A percentile compares a stretch with the other conserved stretches of the same genome.
phyloP scores from a whole-genome alignment of 2,797 vertebrate species.

The Clarias platycephalus region DNA sequence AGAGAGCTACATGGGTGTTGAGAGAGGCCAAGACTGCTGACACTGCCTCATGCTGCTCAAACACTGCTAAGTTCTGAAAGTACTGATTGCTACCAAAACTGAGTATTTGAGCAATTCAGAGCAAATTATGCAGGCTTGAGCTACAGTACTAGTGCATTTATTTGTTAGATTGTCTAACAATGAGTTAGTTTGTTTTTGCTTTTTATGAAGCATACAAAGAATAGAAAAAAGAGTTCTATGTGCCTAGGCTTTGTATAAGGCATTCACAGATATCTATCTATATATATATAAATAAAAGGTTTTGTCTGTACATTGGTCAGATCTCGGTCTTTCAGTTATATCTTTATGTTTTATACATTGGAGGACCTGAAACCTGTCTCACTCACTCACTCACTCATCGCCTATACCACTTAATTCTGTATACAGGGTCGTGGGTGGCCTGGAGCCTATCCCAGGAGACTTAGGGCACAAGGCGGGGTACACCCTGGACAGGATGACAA shows the following conservation, averaged over 20 bases:
- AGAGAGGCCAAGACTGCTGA: constrained; percentile 39
- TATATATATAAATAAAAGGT: too few relatives aligned
- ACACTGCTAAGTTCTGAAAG: constrained; percentile 36
- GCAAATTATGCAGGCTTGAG: not conserved
- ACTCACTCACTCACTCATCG: too few relatives aligned
- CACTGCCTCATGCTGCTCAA: constrained; percentile 34
- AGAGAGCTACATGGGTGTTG: constrained; percentile 15
- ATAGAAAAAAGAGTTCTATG: not conserved
- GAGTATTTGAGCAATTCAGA: not conserved
- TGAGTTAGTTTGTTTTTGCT: not conserved
- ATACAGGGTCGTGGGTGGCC: too few relatives aligned
- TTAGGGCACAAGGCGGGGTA: too few relatives aligned
- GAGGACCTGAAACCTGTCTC: too few relatives aligned
- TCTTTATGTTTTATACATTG: too few relatives aligned
- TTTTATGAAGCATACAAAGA: too few relatives aligned
- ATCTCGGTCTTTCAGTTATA: too few relatives aligned
- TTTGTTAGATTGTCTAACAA: not conserved
- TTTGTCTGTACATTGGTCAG: too few relatives aligned
- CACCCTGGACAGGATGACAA: too few relatives aligned
- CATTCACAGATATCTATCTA: not conserved
- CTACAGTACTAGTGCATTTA: not conserved
- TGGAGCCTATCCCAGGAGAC: too few relatives aligned
- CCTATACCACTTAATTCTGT: too few relatives aligned
- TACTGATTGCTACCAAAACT: not conserved
- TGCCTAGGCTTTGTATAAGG: not conserved